Base-by-base conservation (phyloP, 2,797 vertebrate species). In the Psittacula echo region DNA sequence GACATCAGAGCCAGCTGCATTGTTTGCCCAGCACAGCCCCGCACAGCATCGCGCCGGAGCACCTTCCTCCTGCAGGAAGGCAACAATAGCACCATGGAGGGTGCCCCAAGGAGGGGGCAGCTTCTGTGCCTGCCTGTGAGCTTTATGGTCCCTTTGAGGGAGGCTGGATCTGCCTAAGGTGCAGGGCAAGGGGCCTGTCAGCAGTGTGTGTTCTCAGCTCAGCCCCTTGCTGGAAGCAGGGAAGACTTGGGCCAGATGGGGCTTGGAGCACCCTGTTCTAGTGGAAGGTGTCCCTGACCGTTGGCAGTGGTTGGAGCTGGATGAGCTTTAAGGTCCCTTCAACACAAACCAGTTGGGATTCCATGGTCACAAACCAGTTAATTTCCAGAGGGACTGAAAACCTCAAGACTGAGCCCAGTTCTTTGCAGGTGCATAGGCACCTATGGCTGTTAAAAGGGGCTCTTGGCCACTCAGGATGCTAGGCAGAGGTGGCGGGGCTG, bases 341-440 rank as follows among this genome's bases (percentile, higher is more conserved):
- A 58, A 5, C n/a, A 16, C n/a, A 16, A 58, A 58, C 56, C 22
- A 58, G 22, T 10, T 58, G 56, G 56, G 56, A 16, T 58, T 58
- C 56, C 22, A 2, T 58, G n/a, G 23, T 64, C 45, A 29, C 50
- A 78, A 71, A 32, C 10, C 58, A 24, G 7, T 64, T 45, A 30
- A 56, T 84, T 72, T 58, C 34, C 41, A 48, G 47, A 2, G 2
- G 5, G 23, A 32, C 50, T 15, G 54, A 11, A 19, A 45, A 32
- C 24, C 53, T 74, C 44, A n/a, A 39, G 61, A 72, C 44, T 80
- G 37, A 48, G 30, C 10, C 27, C 56, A 61, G 62, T 42, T 90
- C n/a, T 41, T 70, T 1, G 2, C 4, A 12, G 32, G 8, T 0
- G 0, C 14, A 10, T 39, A 20, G 24, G 12, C 8, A 10, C 45